Evolutionary conservation across 2,888 invertebrate species (phyloP).

Genomic region (Orchestes rusci): DNA sequence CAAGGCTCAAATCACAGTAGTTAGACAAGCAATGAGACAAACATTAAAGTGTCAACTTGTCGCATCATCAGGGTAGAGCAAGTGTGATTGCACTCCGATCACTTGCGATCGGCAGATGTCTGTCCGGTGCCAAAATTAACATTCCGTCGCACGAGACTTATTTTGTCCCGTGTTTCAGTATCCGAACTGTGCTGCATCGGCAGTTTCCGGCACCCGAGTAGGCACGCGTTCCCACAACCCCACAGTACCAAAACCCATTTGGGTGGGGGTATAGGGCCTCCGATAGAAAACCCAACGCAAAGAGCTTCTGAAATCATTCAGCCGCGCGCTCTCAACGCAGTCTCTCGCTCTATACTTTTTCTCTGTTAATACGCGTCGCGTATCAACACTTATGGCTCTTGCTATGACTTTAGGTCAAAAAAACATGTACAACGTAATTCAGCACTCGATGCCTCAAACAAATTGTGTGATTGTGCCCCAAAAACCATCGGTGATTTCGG

Average conservation of each 20-base stretch:
- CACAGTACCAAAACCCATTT: slow-evolving; percentile 36
- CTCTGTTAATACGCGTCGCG: slow-evolving; percentile 14
- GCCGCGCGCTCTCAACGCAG: slow-evolving; percentile 20
- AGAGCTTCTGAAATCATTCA: slow-evolving; percentile 28
- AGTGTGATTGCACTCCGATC: slow-evolving; percentile 20
- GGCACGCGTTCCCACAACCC: slow-evolving; percentile 43
- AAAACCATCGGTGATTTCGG: slow-evolving; percentile 47
- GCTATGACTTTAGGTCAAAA: slow-evolving; percentile 45
- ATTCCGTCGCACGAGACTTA: slow-evolving; percentile 25
- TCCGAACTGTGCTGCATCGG: slow-evolving; percentile 13
- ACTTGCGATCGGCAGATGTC: slow-evolving; percentile 22
- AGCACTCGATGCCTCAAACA: slow-evolving; percentile 45
- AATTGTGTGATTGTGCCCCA: slow-evolving; percentile 56
- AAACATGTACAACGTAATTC: slow-evolving; percentile 44
- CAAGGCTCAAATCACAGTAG: too few relatives aligned
- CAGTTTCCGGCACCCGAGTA: slow-evolving; percentile 34
- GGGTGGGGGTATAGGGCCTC: slow-evolving; percentile 35
- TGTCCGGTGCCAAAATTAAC: slow-evolving; percentile 26
- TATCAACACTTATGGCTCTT: slow-evolving; percentile 29
- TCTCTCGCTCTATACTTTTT: slow-evolving; percentile 7
- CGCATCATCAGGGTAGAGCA: slow-evolving; percentile 7
- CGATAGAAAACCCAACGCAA: slow-evolving; percentile 41
- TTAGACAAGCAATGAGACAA: too few relatives aligned
- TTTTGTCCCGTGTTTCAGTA: slow-evolving; percentile 25
- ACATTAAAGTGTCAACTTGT: slow-evolving; percentile 14